These are phyloP conservation scores for Perodicticus potto DNA, from an alignment of 2,797 vertebrate genomes.

Conservation along the genomic window DNA sequence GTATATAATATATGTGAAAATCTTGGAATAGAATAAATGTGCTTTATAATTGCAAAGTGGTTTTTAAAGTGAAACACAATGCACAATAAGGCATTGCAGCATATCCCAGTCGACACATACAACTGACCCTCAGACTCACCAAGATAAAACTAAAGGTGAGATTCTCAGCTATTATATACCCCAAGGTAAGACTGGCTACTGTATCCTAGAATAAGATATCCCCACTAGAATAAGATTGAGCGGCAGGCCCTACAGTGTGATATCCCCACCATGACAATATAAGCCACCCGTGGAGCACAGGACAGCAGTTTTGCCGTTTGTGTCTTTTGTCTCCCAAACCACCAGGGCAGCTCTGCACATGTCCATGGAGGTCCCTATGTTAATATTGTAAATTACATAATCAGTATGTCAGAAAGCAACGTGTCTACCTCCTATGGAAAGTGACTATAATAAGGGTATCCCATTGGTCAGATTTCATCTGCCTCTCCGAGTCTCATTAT, in stretches of 20 bases:
- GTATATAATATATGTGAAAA: not conserved
- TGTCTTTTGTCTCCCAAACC: not conserved
- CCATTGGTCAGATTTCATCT: not conserved
- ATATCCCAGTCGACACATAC: not conserved
- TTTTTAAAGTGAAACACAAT: not conserved
- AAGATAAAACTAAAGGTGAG: not conserved
- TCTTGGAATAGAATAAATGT: conserved; percentile 18
- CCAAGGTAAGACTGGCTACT: not conserved
- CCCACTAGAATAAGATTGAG: not conserved
- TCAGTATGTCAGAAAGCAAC: not conserved
- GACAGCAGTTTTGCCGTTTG: not conserved
- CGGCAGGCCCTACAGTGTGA: not conserved
- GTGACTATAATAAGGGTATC: not conserved
- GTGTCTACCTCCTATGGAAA: not conserved
- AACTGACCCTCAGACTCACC: not conserved
- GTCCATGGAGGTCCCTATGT: not conserved
- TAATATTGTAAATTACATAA: not conserved
- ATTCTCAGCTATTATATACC: not conserved
- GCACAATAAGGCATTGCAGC: not conserved
- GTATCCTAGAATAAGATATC: not conserved
- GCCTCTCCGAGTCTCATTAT: not conserved
- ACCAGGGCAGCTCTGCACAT: not conserved
- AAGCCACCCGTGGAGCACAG: not conserved
- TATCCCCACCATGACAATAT: not conserved
- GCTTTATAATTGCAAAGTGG: conserved; percentile 35